Conservation (phyloP, 2,797 vertebrate species). For the Amazona finschi region DNA sequence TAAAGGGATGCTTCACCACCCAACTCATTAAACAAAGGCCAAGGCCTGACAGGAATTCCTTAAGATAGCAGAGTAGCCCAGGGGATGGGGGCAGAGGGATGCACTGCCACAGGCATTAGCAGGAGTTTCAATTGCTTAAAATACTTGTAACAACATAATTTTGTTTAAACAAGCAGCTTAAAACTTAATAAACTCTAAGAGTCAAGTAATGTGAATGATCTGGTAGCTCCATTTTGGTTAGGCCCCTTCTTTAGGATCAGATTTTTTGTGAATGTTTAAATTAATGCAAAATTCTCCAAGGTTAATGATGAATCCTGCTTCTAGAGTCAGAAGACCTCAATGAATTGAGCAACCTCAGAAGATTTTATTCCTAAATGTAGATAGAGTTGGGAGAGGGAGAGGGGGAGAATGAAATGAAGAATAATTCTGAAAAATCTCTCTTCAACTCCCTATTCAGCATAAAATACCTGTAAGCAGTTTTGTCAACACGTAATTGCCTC, state of each 20-base stretch:
- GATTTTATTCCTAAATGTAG: not conserved
- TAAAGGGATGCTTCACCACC: not conserved
- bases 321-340: not conserved
- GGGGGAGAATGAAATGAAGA: not conserved
- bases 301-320: not conserved
- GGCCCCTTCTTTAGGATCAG: not conserved
- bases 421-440: not conserved
- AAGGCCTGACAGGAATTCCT: not conserved
- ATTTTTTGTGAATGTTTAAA: not conserved
- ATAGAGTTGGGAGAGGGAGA: not conserved
- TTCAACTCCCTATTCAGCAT: not conserved
- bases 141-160: not conserved
- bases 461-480: not conserved
- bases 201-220: not conserved
- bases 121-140: not conserved
- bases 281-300: not conserved
- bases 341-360: not conserved
- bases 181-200: not conserved
- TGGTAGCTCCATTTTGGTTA: not conserved
- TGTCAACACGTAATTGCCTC: not conserved
- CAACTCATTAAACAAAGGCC: not conserved
- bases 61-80: not conserved
- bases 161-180: not conserved
- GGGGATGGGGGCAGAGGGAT: not conserved
- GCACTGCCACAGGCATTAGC: not conserved